Evolutionary conservation across 2,797 vertebrate species (phyloP).

Genomic region (Tapera naevia): DNA sequence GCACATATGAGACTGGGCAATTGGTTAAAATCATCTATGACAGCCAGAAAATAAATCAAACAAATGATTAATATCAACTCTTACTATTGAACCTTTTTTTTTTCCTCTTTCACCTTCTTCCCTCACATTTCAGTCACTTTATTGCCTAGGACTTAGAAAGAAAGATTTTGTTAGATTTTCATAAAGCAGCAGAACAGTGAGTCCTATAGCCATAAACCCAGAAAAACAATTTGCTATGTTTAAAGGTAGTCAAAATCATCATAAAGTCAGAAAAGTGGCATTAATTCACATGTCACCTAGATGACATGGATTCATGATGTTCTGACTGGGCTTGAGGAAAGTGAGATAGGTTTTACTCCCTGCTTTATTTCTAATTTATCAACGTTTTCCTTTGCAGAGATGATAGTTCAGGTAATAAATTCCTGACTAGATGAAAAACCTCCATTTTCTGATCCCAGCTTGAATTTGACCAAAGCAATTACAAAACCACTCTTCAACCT

Average conservation of each 20-base stretch:
- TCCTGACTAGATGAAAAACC: neutral
- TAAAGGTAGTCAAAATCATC: neutral
- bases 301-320: accelerated
- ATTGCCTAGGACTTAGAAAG: neutral
- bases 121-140: neutral
- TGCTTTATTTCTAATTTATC: neutral
- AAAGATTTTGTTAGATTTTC: neutral
- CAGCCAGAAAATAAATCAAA: neutral
- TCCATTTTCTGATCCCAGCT: neutral
- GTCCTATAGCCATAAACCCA: neutral
- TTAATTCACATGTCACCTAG: neutral
- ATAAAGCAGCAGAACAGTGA: neutral
- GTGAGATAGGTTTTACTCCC: neutral
- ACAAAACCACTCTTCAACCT: neutral
- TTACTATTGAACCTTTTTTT: neutral
- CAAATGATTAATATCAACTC: neutral
- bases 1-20: neutral
- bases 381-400: neutral
- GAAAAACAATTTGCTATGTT: neutral
- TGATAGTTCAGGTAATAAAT: neutral
- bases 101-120: neutral
- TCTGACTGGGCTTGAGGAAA: neutral
- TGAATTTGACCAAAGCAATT: neutral
- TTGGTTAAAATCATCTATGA: neutral
- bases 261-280: neutral